Evolutionary conservation across 1,140 invertebrate genomes (phyloP).

Genomic region (Drosophila mauritiana): DNA sequence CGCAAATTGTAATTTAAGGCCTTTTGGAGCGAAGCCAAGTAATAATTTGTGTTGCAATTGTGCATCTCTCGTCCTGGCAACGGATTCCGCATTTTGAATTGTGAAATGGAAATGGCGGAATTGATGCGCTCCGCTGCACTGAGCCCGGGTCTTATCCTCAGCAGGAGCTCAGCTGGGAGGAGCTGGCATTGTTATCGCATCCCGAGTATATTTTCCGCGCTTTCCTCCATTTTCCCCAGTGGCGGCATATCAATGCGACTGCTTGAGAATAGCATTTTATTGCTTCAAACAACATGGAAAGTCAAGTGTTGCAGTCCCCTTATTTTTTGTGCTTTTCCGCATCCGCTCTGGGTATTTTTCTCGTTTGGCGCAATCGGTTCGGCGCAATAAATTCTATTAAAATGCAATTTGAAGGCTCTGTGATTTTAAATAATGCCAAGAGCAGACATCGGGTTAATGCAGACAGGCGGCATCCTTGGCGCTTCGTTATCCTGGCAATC

Average conservation of each 20-base stretch:
- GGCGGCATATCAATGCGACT: constrained; percentile 56
- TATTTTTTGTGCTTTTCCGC: constrained; percentile 14
- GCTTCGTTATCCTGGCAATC: constrained; percentile 53
- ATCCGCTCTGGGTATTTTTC: constrained; percentile 23
- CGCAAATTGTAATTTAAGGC: constrained; percentile 80
- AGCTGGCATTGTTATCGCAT: constrained; percentile 65
- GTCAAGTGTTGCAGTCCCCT: constrained; percentile 77
- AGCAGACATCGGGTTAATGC: constrained; percentile 61
- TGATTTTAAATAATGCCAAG: constrained; percentile 81
- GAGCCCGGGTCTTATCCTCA: constrained; percentile 15
- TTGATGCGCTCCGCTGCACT: constrained; percentile 74
- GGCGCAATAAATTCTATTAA: constrained; percentile 82
- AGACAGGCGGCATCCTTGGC: constrained; percentile 39
- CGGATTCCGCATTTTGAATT: constrained; percentile 69
- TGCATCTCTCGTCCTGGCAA: constrained; percentile 55
- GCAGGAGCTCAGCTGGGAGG: constrained; percentile 20
- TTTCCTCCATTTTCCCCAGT: background rate
- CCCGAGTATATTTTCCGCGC: constrained; percentile 22
- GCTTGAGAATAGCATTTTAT: constrained; percentile 75
- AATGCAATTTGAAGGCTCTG: constrained; percentile 82
- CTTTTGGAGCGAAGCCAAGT: constrained; percentile 74
- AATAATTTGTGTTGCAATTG: constrained; percentile 74
- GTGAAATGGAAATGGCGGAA: constrained; percentile 56
- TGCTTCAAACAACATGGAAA: constrained; percentile 76
- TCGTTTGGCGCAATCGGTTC: constrained; percentile 57